phyloP scores from a whole-genome alignment of 1,140 invertebrate genomes.

The Drosophila willistoni region DNA sequence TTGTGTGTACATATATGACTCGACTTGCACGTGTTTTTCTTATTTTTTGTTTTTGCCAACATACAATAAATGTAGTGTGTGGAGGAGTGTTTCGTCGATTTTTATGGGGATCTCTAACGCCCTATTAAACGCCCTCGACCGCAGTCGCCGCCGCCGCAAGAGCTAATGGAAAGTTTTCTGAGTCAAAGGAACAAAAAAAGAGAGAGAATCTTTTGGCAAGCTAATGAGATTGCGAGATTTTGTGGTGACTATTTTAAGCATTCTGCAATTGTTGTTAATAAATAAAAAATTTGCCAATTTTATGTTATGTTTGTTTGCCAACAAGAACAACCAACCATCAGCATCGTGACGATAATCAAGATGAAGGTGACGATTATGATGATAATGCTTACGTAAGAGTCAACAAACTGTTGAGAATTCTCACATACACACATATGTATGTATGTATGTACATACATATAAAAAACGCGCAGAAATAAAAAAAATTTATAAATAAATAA shows the following conservation, averaged over 20 bases:
- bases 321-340: slow-evolving; percentile 27
- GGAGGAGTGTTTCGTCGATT: slow-evolving; percentile 42
- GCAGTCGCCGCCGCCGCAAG: background rate
- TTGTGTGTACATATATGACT: background rate
- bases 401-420: slow-evolving; percentile 69
- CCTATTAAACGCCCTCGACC: background rate
- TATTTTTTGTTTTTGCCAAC: slow-evolving; percentile 31
- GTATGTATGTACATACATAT: background rate
- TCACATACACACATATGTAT: background rate
- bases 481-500: slow-evolving; percentile 65
- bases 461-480: slow-evolving; percentile 31
- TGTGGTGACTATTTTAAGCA: slow-evolving; percentile 34
- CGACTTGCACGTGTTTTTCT: slow-evolving; percentile 40
- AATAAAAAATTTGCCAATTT: slow-evolving; percentile 52
- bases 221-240: slow-evolving; percentile 5
- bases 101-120: slow-evolving; percentile 15
- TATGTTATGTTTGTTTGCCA: slow-evolving; percentile 33
- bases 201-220: slow-evolving; percentile 12
- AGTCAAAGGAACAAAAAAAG: background rate
- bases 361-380: slow-evolving; percentile 39
- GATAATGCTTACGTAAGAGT: slow-evolving; percentile 65
- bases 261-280: slow-evolving; percentile 61
- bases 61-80: no score
- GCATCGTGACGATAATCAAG: slow-evolving; percentile 23
- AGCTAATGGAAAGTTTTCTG: slow-evolving; percentile 68